Conservation (phyloP, 2,888 invertebrate species). For the Plagiodera versicolora region DNA sequence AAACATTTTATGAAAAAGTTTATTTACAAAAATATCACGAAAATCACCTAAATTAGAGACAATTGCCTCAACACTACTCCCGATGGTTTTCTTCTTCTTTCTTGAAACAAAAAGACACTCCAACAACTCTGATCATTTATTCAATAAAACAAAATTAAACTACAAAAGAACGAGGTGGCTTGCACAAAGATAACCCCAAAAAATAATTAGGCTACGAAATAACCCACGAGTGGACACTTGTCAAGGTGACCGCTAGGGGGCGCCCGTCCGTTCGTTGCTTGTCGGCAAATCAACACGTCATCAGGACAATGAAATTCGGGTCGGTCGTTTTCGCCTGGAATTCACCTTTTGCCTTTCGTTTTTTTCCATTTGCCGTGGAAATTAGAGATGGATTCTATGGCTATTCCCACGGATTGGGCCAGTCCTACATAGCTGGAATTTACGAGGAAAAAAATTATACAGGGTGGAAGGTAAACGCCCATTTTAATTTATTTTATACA, state of each 20-base stretch:
- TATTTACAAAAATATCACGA: no score
- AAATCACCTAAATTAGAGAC: no score
- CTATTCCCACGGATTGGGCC: constrained; percentile 78
- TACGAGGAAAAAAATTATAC: no score
- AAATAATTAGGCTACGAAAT: constrained; percentile 23
- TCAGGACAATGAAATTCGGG: background rate
- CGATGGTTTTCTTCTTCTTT: no score
- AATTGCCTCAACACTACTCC: no score
- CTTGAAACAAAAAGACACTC: background rate
- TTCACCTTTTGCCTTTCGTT: constrained; percentile 67
- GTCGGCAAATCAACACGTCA: background rate
- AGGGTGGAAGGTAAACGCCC: no score
- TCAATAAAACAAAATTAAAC: constrained; percentile 35
- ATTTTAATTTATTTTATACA: no score
- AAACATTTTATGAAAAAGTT: no score
- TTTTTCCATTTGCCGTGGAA: constrained; percentile 88
- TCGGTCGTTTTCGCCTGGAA: background rate
- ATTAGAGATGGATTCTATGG: constrained; percentile 77
- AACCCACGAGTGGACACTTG: constrained; percentile 23
- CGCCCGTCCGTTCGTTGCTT: constrained; percentile 12
- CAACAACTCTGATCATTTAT: constrained; percentile 30
- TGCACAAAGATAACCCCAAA: constrained; percentile 31
- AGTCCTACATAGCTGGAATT: constrained; percentile 70
- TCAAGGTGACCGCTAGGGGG: constrained; percentile 26
- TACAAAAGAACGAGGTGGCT: constrained; percentile 33